phyloP scores from a whole-genome alignment of 1,140 invertebrate species.

The Atta colombica region DNA sequence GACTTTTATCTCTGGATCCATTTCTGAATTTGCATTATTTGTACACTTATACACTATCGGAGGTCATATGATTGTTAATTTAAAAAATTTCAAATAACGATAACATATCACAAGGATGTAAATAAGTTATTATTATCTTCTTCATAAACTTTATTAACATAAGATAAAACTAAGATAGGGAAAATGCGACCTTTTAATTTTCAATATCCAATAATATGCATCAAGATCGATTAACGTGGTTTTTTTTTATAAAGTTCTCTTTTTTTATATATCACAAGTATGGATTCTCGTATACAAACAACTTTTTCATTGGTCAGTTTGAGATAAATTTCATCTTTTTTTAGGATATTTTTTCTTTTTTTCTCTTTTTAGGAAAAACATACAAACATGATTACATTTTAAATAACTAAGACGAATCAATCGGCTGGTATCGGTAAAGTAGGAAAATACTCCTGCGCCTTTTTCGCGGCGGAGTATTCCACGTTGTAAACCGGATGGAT shows the following conservation, averaged over 20 bases:
- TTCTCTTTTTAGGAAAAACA: slow-evolving; percentile 56
- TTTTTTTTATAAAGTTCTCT: not conserved
- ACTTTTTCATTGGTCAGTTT: slow-evolving; percentile 64
- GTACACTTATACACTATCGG: not conserved
- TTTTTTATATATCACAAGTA: slow-evolving; percentile 28
- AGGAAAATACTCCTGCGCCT: slow-evolving; percentile 82
- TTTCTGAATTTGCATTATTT: not conserved
- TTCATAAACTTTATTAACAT: slow-evolving; percentile 4
- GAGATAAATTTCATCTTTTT: slow-evolving; percentile 47
- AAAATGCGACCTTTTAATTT: slow-evolving; percentile 9
- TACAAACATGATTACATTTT: slow-evolving; percentile 56
- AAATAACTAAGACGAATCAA: slow-evolving; percentile 65
- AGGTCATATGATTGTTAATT: not conserved
- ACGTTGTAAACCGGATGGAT: slow-evolving; percentile 85
- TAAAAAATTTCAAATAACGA: not conserved
- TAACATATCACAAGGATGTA: not conserved
- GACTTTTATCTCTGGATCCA: slow-evolving; percentile 34
- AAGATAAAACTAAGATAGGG: slow-evolving; percentile 24
- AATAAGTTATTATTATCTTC: not conserved
- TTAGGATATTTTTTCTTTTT: slow-evolving; percentile 24
- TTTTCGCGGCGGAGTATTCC: slow-evolving; percentile 76
- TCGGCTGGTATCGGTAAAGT: slow-evolving; percentile 80
- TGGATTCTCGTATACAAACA: slow-evolving; percentile 59
- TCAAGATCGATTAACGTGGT: not conserved
- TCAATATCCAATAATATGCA: slow-evolving; percentile 7